Evolutionary conservation across 2,797 vertebrate genomes (phyloP), one percentile per base, ranked within the genome.

Genomic region (Columba guinea): DNA sequence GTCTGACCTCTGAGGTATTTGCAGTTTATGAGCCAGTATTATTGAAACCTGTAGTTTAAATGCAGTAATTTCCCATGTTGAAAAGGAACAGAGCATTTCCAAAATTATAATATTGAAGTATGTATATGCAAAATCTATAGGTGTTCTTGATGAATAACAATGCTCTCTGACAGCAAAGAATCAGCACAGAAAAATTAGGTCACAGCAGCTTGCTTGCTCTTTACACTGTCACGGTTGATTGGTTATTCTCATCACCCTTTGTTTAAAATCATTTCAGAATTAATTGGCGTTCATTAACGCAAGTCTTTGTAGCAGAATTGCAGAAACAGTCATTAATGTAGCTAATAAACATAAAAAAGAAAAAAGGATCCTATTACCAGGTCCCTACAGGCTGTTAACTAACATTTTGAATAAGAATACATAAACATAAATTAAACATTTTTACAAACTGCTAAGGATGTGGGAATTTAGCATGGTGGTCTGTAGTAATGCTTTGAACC

Each of bases 231-330:
- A 98, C 96, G 98, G 98, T 97, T 98, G 98, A 98, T 98, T 97
- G 98, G 98, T 97, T 98, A 97, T 98, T 98, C 98, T 98, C 98
- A 98, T 98, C 98, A 98, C 97, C 98, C 97, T 98, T 98, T 98
- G 98, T 98, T 98, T 98, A 98, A 98, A 98, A 98, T 98, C 94
- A 98, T 98, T 98, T 98, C 97, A 96, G 97, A 98, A 98, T 98
- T 98, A 98, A 98, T 98, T 98, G 98, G 96, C 48, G 58, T 98
- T 98, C 98, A 98, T 98, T 98, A 98, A 98, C 93, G 85, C 95
- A 97, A 98, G 96, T 97, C 97, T 98, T 98, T 98, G 97, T 97
- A 97, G 97, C 97, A 90, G 97, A 98, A 98, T 97, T 98, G 97
- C 97, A 98, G 98, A 98, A 98, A 97, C 96, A 98, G 97, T 98